Conservation (phyloP, 2,888 invertebrate genomes). For the Serrognathus titanus region DNA sequence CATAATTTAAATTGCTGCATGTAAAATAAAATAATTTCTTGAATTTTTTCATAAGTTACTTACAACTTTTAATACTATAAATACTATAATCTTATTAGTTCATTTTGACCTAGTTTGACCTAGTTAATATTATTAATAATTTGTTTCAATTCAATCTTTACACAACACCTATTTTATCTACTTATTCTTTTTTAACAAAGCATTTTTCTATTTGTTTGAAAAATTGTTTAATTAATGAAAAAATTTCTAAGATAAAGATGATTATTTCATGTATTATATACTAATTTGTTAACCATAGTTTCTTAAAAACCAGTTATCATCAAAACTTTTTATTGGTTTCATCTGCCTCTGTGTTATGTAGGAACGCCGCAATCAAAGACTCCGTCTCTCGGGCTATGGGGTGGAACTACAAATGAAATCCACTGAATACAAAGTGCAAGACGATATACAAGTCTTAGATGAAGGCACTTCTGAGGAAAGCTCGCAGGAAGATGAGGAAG, state of each 20-base stretch:
- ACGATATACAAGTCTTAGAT: slow-evolving; percentile 66
- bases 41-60: background rate
- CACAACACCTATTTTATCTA: no score
- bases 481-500: slow-evolving; percentile 51
- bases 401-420: slow-evolving; percentile 98
- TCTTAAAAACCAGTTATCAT: no score
- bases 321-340: no score
- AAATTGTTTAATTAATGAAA: no score
- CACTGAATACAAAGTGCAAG: slow-evolving; percentile 98
- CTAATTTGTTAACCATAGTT: no score
- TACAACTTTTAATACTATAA: background rate
- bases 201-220: no score
- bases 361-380: slow-evolving; percentile 51
- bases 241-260: no score
- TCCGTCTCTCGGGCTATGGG: slow-evolving; percentile 93
- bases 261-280: no score
- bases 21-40: background rate
- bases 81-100: background rate
- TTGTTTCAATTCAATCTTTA: no score
- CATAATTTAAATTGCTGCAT: background rate
- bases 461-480: slow-evolving; percentile 38
- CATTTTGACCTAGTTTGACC: no score
- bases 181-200: no score
- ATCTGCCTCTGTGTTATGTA: slow-evolving; percentile 17
- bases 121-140: no score